Evolutionary conservation across 1,140 invertebrate genomes (phyloP).

Genomic region (Pachypeltis micranthus): DNA sequence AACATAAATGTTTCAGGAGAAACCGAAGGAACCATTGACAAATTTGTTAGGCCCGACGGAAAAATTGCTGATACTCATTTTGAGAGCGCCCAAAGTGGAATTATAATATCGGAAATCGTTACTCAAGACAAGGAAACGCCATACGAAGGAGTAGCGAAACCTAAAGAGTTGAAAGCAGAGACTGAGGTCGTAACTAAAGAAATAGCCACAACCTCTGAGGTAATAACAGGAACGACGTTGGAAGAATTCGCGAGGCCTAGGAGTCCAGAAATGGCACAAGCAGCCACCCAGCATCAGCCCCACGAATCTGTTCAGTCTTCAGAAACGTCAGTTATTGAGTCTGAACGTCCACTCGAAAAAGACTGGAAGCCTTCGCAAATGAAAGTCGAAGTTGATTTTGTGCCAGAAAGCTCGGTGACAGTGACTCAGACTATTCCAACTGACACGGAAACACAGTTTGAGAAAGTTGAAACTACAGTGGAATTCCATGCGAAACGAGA

Average conservation of each 20-base stretch:
- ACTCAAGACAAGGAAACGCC: constrained; percentile 27
- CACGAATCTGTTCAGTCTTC: constrained; percentile 24
- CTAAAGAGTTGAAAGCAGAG: constrained; percentile 24
- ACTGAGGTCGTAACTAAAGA: constrained; percentile 32
- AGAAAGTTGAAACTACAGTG: constrained; percentile 16
- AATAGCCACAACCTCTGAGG: constrained; percentile 24
- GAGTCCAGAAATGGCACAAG: constrained; percentile 17
- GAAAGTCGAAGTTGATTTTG: constrained; percentile 36
- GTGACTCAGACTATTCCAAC: constrained; percentile 38
- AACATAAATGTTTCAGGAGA: constrained; percentile 24
- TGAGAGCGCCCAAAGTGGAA: constrained; percentile 24
- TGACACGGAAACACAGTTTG: constrained; percentile 31
- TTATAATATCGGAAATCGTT: constrained; percentile 30
- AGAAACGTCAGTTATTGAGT: constrained; percentile 24
- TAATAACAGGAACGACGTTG: constrained; percentile 16
- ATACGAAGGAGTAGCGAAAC: constrained; percentile 25
- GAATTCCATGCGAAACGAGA: constrained; percentile 21
- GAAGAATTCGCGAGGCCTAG: neutral
- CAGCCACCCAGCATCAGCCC: constrained; percentile 21
- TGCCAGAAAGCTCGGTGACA: constrained; percentile 35
- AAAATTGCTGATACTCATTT: constrained; percentile 26
- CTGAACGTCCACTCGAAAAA: constrained; percentile 29
- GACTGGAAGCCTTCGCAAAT: constrained; percentile 29
- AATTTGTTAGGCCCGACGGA: constrained; percentile 23
- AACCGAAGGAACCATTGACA: constrained; percentile 21